Base-by-base conservation (phyloP, 2,888 invertebrate genomes). In the Acrobeloides nanus region DNA sequence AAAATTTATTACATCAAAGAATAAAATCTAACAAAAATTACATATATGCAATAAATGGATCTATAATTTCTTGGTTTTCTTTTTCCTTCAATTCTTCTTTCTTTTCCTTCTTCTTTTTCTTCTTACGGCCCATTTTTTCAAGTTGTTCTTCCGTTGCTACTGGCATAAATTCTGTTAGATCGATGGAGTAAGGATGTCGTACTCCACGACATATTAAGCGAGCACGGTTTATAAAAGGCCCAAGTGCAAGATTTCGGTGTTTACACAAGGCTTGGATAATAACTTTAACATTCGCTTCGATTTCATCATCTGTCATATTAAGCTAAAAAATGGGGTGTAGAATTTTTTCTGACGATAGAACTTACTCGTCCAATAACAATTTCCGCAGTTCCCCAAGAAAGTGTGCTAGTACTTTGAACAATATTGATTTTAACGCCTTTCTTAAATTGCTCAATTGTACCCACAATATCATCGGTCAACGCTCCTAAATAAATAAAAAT, bases 211-310 rank as follows among this genome's bases (percentile, higher is more conserved):
- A 59, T 61, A 64, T 64, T 41, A 71, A 35, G 24, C 62, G 46
- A 18, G 68, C 66, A 17, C 68, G 57, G 39, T 71, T 70, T 41
- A 71, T 51, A 48, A 72, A 71, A 0, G 66, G 56, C 1, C 71
- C 71, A 23, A 71, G 61, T n/a, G 65, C 71, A 6, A 68, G 57
- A 38, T 61, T 66, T 37, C 71, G 52, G 42, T 68, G 64, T 6
- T 57, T 32, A 49, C 71, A 71, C 6, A 62, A 46, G 1, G 68
- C 62, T 15, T 48, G 46, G 23, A 71, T 51, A 21, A 71, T 54
- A 7, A 59, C 53, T 4, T 48, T 60, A 34, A 71, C 60, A 49
- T 71, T 71, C 20, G 55, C 65, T 44, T 68, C 69, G 32, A 71
- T 47, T 38, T 71, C 46, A 21, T 64, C 62, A 37, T 67, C 64